phyloP scores from a whole-genome alignment of 1,140 invertebrate genomes.

The Zaprionus africanus region DNA sequence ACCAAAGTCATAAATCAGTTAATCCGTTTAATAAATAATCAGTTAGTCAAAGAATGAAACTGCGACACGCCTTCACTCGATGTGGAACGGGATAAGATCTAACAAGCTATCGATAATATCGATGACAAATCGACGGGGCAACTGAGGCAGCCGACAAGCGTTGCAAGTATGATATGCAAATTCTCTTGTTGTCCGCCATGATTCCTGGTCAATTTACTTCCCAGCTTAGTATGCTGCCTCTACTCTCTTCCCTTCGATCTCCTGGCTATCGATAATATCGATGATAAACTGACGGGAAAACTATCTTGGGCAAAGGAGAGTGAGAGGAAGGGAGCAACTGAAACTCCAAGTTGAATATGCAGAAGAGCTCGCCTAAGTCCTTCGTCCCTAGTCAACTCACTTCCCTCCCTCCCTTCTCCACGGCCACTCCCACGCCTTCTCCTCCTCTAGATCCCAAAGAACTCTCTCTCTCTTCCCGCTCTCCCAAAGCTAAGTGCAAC shows the following conservation, averaged over 20 bases:
- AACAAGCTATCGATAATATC: constrained; percentile 13
- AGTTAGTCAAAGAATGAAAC: constrained; percentile 56
- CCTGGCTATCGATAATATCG: no score
- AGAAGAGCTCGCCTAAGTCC: neutral
- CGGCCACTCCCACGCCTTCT: neutral
- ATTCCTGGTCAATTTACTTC: neutral
- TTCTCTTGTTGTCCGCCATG: neutral
- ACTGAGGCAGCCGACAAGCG: neutral
- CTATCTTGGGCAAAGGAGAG: no score
- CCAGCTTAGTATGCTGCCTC: neutral
- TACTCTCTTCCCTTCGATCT: neutral
- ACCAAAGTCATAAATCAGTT: constrained; percentile 52
- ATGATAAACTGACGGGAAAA: no score
- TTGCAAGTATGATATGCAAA: neutral
- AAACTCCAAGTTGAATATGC: no score
- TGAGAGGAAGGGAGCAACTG: no score
- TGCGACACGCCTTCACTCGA: neutral
- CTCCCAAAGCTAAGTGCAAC: constrained; percentile 35
- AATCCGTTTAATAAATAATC: constrained; percentile 47
- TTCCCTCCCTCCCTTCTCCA: neutral
- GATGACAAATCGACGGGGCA: constrained; percentile 31
- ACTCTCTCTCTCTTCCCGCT: constrained; percentile 35
- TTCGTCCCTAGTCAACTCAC: neutral
- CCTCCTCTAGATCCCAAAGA: constrained; percentile 14
- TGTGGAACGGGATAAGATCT: constrained; percentile 31